Evolutionary conservation across 2,113 vertebrate genomes (phyloP).

Genomic region (Coryphaenoides rupestris): DNA sequence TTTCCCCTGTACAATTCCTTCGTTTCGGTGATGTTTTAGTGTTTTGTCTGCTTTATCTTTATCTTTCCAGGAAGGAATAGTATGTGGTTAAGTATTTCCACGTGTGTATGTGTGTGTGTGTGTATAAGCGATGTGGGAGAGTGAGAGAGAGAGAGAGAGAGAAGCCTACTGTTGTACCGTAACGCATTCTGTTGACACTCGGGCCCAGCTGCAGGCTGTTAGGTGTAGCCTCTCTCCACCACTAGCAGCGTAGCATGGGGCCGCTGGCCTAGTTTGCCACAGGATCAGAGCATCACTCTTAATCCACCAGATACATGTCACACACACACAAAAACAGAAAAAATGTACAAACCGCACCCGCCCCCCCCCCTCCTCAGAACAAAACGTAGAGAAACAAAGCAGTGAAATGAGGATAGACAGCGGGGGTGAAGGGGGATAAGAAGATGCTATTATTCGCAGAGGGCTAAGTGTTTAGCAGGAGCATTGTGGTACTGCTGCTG

Average conservation of each 20-base stretch:
- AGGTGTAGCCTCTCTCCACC: conserved; percentile 28
- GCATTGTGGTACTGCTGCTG: conserved; percentile 21
- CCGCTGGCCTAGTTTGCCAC: conserved; percentile 64
- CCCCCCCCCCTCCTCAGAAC: conserved; percentile 23
- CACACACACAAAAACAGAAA: conserved; percentile 25
- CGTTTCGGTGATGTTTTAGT: no score
- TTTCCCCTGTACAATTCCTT: no score
- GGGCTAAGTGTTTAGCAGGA: conserved; percentile 3
- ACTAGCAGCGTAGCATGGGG: conserved; percentile 38
- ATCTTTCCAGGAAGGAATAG: no score
- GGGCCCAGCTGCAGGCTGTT: no score
- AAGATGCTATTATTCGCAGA: no score
- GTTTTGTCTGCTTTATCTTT: no score
- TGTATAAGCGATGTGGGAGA: no score
- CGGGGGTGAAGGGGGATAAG: neutral
- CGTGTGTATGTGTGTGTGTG: no score
- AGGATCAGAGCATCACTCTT: conserved; percentile 70
- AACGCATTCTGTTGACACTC: no score
- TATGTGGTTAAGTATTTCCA: no score
- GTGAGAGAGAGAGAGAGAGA: no score
- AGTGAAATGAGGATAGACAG: conserved; percentile 6
- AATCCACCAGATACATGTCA: conserved; percentile 69
- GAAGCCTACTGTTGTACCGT: no score
- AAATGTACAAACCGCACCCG: neutral
- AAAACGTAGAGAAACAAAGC: conserved; percentile 26